Conservation (phyloP, 1,140 invertebrate species). For the Drosophila micromelanica region DNA sequence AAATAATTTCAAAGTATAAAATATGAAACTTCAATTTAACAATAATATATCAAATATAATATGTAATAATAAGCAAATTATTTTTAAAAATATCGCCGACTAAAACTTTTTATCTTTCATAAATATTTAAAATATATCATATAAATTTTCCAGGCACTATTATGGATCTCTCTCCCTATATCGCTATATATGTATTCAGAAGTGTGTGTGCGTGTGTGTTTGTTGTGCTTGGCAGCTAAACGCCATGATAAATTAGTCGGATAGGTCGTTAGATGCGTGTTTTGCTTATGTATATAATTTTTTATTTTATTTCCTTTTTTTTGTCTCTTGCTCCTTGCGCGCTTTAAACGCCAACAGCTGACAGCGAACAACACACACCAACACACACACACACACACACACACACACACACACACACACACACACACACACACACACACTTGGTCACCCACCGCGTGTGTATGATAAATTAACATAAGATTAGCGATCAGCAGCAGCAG, state of each 20-base stretch:
- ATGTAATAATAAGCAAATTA: too few species aligned
- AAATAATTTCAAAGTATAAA: too few species aligned
- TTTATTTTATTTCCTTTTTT: background rate
- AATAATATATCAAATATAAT: too few species aligned
- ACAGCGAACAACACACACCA: constrained; percentile 42
- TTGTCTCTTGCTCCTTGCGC: constrained; percentile 1
- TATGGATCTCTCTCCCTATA: too few species aligned
- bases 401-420: constrained; percentile 34
- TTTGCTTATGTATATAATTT: too few species aligned
- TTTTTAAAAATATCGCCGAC: too few species aligned
- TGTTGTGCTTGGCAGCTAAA: constrained; percentile 38
- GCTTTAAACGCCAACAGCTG: constrained; percentile 51
- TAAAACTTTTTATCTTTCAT: too few species aligned
- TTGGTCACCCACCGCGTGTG: constrained; percentile 18
- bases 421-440: constrained; percentile 33
- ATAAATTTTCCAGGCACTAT: too few species aligned
- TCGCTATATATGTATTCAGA: background rate
- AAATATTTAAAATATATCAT: too few species aligned
- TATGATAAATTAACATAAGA: constrained; percentile 69
- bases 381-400: constrained; percentile 30
- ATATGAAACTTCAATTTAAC: too few species aligned
- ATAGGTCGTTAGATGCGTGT: too few species aligned
- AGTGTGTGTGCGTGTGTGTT: constrained; percentile 8
- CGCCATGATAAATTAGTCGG: constrained; percentile 58
- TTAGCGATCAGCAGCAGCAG: constrained; percentile 57